Conservation (phyloP, 2,113 vertebrate genomes). For the Ptyas mucosa region DNA sequence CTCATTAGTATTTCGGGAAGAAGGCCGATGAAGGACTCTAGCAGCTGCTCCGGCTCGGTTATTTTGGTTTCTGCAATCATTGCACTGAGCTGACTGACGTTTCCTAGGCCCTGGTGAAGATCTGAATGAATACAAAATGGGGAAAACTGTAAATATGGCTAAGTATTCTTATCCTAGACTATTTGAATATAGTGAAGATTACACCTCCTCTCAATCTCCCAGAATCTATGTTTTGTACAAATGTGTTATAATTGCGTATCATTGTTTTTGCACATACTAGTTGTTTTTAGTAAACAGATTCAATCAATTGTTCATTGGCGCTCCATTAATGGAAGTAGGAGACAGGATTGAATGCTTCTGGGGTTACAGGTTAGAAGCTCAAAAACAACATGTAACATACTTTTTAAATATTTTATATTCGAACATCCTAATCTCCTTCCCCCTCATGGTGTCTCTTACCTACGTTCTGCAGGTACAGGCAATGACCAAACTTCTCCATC, state of each 20-base stretch:
- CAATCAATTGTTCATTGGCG: background rate
- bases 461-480: slow-evolving; percentile 84
- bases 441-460: slow-evolving; percentile 70
- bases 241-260: too few relatives aligned
- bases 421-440: background rate
- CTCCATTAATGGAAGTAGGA: background rate
- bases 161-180: background rate
- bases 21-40: slow-evolving; percentile 76
- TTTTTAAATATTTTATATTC: background rate
- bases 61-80: slow-evolving; percentile 79
- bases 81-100: slow-evolving; percentile 75
- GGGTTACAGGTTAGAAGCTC: background rate
- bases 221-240: background rate
- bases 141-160: slow-evolving; percentile 43
- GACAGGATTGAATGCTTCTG: background rate
- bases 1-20: slow-evolving; percentile 76
- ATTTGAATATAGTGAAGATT: background rate
- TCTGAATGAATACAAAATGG: slow-evolving; percentile 64
- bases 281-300: background rate
- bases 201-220: background rate
- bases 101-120: slow-evolving; percentile 80
- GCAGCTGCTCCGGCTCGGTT: slow-evolving; percentile 76
- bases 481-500: slow-evolving; percentile 84
- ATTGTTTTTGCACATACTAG: background rate
- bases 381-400: background rate